A percentile compares a stretch with the other conserved stretches of the same genome.
These are phyloP conservation scores for Artemia franciscana DNA, from an alignment of 1,140 invertebrate species.

Conservation along the genomic window DNA sequence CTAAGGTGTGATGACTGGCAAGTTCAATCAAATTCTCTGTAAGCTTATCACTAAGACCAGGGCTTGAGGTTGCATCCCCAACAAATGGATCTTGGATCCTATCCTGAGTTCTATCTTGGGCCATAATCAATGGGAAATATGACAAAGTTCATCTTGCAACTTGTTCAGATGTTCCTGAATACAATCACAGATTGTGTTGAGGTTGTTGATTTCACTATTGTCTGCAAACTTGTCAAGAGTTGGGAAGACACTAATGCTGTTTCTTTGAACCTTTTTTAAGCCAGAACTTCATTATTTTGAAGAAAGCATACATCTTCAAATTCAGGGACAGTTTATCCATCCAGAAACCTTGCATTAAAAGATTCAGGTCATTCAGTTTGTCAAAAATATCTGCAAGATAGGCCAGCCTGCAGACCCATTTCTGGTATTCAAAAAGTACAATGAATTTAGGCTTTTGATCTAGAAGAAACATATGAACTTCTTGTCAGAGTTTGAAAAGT, in stretches of 20 bases:
- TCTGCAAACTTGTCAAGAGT: not conserved
- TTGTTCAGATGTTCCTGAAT: not conserved
- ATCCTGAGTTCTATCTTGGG: not conserved
- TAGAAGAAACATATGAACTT: conserved; percentile 12
- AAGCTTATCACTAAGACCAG: not conserved
- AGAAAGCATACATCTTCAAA: not conserved
- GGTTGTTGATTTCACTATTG: not conserved
- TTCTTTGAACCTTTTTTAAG: not conserved
- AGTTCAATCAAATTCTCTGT: not conserved
- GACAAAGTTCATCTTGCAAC: not conserved
- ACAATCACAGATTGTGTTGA: not conserved
- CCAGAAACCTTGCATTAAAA: conserved; percentile 10
- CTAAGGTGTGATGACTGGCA: not conserved
- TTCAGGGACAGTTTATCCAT: not conserved
- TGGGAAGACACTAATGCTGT: not conserved
- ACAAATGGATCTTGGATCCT: not conserved
- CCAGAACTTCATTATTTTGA: not conserved
- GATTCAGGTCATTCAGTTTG: conserved; percentile 12
- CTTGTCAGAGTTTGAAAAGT: conserved; percentile 14
- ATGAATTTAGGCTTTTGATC: conserved; percentile 6
- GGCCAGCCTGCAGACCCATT: conserved; percentile 9
- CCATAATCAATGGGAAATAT: not conserved
- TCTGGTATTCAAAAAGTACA: conserved; percentile 9
- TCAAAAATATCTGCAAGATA: conserved; percentile 12
- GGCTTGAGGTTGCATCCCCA: not conserved